Base-by-base conservation (phyloP, 2,888 invertebrate species). In the Synanthedon vespiformis region DNA sequence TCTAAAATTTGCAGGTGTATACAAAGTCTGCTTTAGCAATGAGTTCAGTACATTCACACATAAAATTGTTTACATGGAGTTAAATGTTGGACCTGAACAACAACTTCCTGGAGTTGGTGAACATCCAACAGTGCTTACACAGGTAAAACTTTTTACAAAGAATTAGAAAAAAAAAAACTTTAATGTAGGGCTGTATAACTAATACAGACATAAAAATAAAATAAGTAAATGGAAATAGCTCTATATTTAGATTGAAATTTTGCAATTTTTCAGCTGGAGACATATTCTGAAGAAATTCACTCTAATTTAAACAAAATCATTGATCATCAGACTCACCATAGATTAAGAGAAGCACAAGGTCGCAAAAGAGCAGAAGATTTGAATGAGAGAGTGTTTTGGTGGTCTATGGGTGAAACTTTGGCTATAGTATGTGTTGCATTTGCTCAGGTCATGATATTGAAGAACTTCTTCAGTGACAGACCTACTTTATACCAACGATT, bases 21-120 rank as follows among this genome's bases (percentile, higher is more conserved):
- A 96, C 72, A 91, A 92, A 58, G 94, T 94, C 11, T 98, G 99
- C 84, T 99, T 99, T 81, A 97, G 98, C 77, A 99, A 99, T 87
- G 98, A 99, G 80, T 99, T 99, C 79, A 99, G 99, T 50, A 98
- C 99, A 53, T 98, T 99, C 82, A 96, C 98, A 6, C 99, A 99
- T 76, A 99, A 99, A 84, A 90, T 98, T 60, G 96, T 99, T 22
- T 99, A 99, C 80, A 96, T 99, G 93, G 98, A 98, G 78, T 94
- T 99, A 68, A 95, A 97, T 91, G 95, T 97, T 34, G 98, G 98
- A 3, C 96, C 97, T 14, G 97, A 97, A 77, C 89, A 91, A 50
- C 91, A 95, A 0, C 80, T 96, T 22, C 95, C 95, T 12, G 96
- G 96, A 13, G 82, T 95, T 53, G 94, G 94, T 40, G 95, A 95